Conservation (phyloP, 2,113 vertebrate species). For the Ameiurus melas region DNA sequence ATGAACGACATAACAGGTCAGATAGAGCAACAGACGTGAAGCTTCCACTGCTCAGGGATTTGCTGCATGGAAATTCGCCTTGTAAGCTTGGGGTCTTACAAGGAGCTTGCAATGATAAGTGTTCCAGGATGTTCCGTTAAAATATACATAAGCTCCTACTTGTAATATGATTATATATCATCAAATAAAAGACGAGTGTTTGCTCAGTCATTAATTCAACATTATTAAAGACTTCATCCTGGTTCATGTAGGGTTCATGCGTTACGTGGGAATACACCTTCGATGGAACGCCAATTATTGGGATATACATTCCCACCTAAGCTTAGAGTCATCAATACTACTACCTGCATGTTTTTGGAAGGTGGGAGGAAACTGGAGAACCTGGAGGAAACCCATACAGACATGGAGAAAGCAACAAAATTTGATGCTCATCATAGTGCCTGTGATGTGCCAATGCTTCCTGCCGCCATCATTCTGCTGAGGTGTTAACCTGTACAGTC, state of each 20-base stretch:
- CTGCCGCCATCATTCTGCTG: no score
- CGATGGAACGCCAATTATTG: neutral
- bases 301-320: neutral
- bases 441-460: no score
- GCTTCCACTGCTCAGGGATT: constrained; percentile 3
- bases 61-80: neutral
- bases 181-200: neutral
- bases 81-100: neutral
- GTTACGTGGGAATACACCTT: neutral
- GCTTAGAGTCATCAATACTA: neutral
- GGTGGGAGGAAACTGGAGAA: neutral
- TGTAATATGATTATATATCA: neutral
- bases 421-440: no score
- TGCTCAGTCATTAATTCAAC: neutral
- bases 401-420: neutral
- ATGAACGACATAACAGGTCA: constrained; percentile 20
- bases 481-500: no score
- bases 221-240: no score
- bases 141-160: neutral
- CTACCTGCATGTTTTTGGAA: neutral
- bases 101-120: neutral
- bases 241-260: neutral
- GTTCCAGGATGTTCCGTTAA: neutral
- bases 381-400: neutral
- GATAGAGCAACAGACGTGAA: constrained; percentile 4